phyloP scores from a whole-genome alignment of 2,888 invertebrate genomes.

The Helobdella robusta region DNA sequence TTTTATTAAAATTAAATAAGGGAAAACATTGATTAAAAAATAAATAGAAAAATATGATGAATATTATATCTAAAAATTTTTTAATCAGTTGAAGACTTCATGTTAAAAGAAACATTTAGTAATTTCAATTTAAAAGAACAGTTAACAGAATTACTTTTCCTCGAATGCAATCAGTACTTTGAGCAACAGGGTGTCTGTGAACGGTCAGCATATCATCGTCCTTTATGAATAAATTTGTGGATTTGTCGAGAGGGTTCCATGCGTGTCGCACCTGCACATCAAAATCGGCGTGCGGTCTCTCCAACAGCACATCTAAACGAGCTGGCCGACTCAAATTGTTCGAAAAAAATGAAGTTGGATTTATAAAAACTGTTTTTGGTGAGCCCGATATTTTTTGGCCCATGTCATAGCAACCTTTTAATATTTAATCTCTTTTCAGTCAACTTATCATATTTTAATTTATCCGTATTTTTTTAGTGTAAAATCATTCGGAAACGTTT shows the following conservation, averaged over 20 bases:
- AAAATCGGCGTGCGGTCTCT: constrained; percentile 12
- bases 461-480: too few relatives aligned
- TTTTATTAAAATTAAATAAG: constrained; percentile 2
- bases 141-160: constrained; percentile 22
- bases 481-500: too few relatives aligned
- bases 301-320: constrained; percentile 22
- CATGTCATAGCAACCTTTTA: too few relatives aligned
- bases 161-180: constrained; percentile 26
- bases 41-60: not conserved
- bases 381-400: constrained; percentile 25
- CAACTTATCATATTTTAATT: too few relatives aligned
- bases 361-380: constrained; percentile 21
- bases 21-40: not conserved
- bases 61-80: not conserved
- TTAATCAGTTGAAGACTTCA: not conserved
- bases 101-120: not conserved
- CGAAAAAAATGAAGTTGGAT: not conserved
- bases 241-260: constrained; percentile 26
- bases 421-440: too few relatives aligned
- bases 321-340: constrained; percentile 20
- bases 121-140: not conserved
- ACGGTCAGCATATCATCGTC: constrained; percentile 28
- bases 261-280: constrained; percentile 21
- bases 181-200: constrained; percentile 25
- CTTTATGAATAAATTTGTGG: constrained; percentile 26